phyloP scores from a whole-genome alignment of 2,113 vertebrate species.

The Xiphophorus maculatus region DNA sequence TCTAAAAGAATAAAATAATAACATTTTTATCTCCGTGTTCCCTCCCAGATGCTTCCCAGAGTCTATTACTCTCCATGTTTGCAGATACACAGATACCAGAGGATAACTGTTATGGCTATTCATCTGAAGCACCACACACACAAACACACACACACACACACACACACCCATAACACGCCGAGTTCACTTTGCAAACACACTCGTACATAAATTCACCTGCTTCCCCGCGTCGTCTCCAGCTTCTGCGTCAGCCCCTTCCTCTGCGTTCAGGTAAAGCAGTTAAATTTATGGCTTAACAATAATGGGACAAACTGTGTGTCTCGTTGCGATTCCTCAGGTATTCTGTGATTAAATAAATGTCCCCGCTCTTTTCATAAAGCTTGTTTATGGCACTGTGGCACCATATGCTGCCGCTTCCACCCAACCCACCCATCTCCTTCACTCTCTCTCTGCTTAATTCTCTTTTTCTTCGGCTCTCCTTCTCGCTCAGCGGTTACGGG shows the following conservation, averaged over 20 bases:
- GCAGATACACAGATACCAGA: slow-evolving; percentile 53
- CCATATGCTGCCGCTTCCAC: slow-evolving; percentile 76
- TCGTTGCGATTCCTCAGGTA: slow-evolving; percentile 81
- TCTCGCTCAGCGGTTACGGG: slow-evolving; percentile 48
- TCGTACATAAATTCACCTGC: slow-evolving; percentile 72
- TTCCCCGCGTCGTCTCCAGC: slow-evolving; percentile 54
- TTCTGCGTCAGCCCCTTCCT: slow-evolving; percentile 54
- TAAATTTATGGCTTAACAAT: slow-evolving; percentile 78
- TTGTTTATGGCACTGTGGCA: slow-evolving; percentile 82
- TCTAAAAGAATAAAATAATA: slow-evolving; percentile 6
- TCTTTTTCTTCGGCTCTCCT: slow-evolving; percentile 46
- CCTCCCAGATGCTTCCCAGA: slow-evolving; percentile 21
- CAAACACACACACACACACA: too few species aligned
- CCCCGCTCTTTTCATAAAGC: slow-evolving; percentile 87
- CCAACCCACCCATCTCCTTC: slow-evolving; percentile 52
- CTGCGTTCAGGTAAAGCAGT: slow-evolving; percentile 67
- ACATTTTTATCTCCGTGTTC: slow-evolving; percentile 39
- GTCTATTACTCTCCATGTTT: slow-evolving; percentile 36
- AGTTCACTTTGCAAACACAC: slow-evolving; percentile 53
- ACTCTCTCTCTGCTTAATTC: slow-evolving; percentile 44
- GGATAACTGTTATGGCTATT: slow-evolving; percentile 48
- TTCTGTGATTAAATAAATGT: slow-evolving; percentile 88
- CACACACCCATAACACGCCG: too few species aligned
- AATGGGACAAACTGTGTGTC: slow-evolving; percentile 76
- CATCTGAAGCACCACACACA: slow-evolving; percentile 37